These are phyloP conservation scores for Coreoperca whiteheadi DNA, from an alignment of 2,113 vertebrate genomes.

Conservation along the genomic window DNA sequence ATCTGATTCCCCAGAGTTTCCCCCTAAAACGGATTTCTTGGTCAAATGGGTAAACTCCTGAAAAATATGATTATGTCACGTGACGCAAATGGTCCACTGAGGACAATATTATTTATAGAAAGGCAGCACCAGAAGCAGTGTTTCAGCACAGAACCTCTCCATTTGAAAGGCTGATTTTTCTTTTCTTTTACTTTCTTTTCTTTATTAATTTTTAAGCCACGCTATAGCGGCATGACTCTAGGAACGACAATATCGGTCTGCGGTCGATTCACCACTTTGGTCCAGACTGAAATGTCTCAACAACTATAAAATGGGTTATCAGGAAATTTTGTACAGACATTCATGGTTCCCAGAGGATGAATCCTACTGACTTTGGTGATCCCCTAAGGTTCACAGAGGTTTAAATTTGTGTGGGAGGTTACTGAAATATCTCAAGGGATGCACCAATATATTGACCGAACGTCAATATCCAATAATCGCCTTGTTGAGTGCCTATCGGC, in stretches of 20 bases:
- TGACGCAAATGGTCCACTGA: background rate
- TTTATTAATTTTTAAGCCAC: background rate
- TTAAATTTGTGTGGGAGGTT: background rate
- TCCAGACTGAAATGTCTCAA: background rate
- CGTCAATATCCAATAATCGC: background rate
- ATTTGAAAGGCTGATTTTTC: slow-evolving; percentile 19
- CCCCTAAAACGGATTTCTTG: background rate
- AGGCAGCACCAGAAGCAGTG: slow-evolving; percentile 6
- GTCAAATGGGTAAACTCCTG: slow-evolving; percentile 10
- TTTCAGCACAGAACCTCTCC: slow-evolving; percentile 1
- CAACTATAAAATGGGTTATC: background rate
- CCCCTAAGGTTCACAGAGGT: too few species aligned
- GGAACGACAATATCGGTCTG: too few species aligned
- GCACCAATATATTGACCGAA: too few species aligned
- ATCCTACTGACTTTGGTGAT: background rate
- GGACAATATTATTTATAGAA: slow-evolving; percentile 32
- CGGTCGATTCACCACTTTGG: background rate
- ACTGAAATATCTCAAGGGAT: background rate
- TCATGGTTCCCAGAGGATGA: background rate
- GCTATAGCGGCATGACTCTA: too few species aligned
- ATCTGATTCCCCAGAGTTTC: slow-evolving; percentile 12
- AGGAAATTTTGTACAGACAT: too few species aligned
- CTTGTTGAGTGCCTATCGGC: too few species aligned
- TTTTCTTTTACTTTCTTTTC: background rate
- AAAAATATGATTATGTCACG: slow-evolving; percentile 19